A percentile compares a stretch with the other conserved stretches of the same genome.
These are phyloP conservation scores for Acrocephalus scirpaceus DNA, from an alignment of 2,797 vertebrate species.

Conservation along the genomic window DNA sequence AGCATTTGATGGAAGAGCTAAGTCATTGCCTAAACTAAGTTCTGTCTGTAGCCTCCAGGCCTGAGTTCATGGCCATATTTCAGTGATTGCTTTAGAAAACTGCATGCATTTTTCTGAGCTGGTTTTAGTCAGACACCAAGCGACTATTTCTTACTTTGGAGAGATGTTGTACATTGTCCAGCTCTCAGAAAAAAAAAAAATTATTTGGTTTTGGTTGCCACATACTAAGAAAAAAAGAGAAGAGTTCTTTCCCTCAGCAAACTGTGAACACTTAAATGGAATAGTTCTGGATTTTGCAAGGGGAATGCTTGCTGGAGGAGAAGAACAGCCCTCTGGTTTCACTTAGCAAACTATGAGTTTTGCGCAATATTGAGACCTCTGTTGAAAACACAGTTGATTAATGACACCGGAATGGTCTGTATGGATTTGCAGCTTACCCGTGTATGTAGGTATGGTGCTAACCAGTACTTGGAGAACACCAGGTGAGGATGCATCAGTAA, in stretches of 20 bases:
- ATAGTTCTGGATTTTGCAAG: background rate
- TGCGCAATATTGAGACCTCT: background rate
- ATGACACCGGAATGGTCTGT: background rate
- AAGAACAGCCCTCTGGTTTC: slow-evolving; percentile 4
- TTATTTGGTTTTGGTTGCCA: slow-evolving; percentile 5
- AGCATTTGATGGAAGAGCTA: background rate
- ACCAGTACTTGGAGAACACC: background rate
- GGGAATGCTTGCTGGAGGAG: background rate
- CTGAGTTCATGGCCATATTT: background rate
- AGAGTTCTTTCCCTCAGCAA: background rate
- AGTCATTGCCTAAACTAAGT: background rate
- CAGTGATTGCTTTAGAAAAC: background rate
- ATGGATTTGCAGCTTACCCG: background rate
- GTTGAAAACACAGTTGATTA: background rate
- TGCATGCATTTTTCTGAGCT: background rate
- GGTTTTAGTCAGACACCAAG: background rate
- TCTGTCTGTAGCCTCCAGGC: background rate
- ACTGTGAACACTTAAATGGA: background rate
- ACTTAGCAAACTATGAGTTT: slow-evolving; percentile 22
- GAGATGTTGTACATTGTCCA: background rate
- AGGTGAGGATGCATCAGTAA: background rate
- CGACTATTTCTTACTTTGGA: slow-evolving; percentile 6
- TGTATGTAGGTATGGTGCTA: accelerated
- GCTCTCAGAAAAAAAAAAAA: background rate
- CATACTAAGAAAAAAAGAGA: background rate